Conservation (phyloP, 2,888 invertebrate genomes). For the Drosophila setosimentum region DNA sequence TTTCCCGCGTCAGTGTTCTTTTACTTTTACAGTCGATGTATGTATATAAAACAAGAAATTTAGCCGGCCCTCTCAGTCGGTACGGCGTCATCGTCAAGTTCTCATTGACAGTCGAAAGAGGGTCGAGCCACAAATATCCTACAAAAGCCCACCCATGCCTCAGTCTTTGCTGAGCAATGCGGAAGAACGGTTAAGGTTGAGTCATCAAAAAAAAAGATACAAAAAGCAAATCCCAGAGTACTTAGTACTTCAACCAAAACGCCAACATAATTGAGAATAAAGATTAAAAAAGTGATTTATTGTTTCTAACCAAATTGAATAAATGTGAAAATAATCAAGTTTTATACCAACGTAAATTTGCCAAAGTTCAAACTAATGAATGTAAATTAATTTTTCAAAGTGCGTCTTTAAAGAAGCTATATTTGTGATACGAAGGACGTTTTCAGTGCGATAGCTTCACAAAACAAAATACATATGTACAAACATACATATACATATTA, state of each 20-base stretch:
- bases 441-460: neutral
- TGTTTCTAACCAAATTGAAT: neutral
- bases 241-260: constrained; percentile 7
- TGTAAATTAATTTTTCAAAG: neutral
- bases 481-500: neutral
- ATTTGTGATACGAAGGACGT: neutral
- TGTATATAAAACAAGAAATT: neutral
- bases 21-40: no score
- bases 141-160: constrained; percentile 26
- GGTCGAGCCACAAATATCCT: constrained; percentile 9
- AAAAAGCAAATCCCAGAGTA: neutral
- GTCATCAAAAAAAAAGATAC: constrained; percentile 20
- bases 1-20: constrained; percentile 21
- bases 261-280: constrained; percentile 42
- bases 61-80: constrained; percentile 49
- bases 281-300: constrained; percentile 32
- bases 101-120: constrained; percentile 26
- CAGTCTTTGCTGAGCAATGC: constrained; percentile 52
- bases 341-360: constrained; percentile 3
- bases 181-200: constrained; percentile 61
- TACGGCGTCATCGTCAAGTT: constrained; percentile 27
- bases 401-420: neutral
- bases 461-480: neutral
- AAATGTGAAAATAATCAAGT: neutral
- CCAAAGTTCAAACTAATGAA: neutral